Evolutionary conservation across 2,797 vertebrate genomes (phyloP).

Genomic region (Lagorchestes hirsutus): DNA sequence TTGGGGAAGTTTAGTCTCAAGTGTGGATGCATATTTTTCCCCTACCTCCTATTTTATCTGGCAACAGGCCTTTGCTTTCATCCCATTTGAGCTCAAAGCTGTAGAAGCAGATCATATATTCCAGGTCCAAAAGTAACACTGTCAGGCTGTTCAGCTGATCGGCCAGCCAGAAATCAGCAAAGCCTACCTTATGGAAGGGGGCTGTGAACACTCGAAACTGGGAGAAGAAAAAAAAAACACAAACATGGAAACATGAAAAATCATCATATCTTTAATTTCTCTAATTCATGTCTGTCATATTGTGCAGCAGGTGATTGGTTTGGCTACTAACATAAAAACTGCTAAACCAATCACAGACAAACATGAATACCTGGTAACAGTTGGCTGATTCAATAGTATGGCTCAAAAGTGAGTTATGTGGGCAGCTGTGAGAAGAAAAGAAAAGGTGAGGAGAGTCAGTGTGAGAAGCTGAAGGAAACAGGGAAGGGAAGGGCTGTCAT

Average conservation of each 20-base stretch:
- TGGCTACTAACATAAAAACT: conserved; percentile 51
- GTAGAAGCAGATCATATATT: conserved; percentile 99
- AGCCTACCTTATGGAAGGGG: conserved; percentile 98
- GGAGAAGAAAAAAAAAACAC: conserved; percentile 55
- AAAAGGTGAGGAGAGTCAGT: neutral
- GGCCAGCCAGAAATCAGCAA: conserved; percentile 99
- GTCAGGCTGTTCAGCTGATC: conserved; percentile 98
- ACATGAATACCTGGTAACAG: conserved; percentile 33
- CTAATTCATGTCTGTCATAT: conserved; percentile 39
- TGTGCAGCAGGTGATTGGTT: conserved; percentile 21
- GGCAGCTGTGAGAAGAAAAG: conserved; percentile 38
- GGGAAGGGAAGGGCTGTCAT: neutral
- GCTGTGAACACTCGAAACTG: conserved; percentile 98
- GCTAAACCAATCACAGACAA: conserved; percentile 41
- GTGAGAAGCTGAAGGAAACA: conserved; percentile 40
- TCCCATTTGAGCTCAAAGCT: conserved; percentile 95
- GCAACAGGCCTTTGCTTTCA: conserved; percentile 87
- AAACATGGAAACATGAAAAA: conserved; percentile 72
- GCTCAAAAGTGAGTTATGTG: conserved; percentile 29
- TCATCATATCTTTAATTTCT: conserved; percentile 48
- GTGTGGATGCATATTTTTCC: conserved; percentile 41
- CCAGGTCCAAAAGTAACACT: conserved; percentile 96
- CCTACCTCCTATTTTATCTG: conserved; percentile 80
- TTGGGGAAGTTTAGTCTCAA: conserved; percentile 43
- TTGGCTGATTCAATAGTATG: conserved; percentile 9